phyloP scores from a whole-genome alignment of 2,113 vertebrate genomes.

The Thinocorus orbignyianus region DNA sequence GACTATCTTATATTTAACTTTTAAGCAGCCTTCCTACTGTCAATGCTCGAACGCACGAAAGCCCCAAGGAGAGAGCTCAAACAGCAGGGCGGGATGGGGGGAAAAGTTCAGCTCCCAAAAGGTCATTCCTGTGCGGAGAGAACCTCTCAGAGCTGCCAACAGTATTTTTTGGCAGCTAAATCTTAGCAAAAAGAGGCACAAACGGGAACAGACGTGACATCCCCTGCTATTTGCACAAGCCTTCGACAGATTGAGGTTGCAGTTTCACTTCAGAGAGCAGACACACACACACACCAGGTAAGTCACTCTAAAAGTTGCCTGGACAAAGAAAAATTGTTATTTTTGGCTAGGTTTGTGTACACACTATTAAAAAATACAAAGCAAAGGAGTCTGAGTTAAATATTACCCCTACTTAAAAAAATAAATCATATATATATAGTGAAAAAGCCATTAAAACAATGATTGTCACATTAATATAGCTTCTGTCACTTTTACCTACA shows the following conservation, averaged over 20 bases:
- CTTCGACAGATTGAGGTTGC: not conserved
- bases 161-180: not conserved
- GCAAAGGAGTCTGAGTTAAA: not conserved
- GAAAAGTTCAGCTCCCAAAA: not conserved
- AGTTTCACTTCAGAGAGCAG: not conserved
- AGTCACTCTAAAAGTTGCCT: not conserved
- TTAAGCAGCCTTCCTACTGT: not conserved
- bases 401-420: not conserved
- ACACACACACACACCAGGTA: accelerated
- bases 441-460: not conserved
- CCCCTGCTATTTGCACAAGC: not conserved
- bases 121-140: not conserved
- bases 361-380: accelerated
- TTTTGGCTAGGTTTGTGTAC: accelerated
- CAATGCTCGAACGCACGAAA: not conserved
- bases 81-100: not conserved
- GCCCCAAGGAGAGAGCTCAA: not conserved
- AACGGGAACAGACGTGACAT: not conserved
- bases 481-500: not conserved
- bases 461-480: accelerated
- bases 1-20: not conserved
- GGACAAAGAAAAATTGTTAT: not conserved
- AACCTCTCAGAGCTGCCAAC: not conserved
- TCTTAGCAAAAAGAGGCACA: not conserved
- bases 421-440: not conserved